phyloP scores from a whole-genome alignment of 2,797 vertebrate species.

The Phoebastria nigripes region DNA sequence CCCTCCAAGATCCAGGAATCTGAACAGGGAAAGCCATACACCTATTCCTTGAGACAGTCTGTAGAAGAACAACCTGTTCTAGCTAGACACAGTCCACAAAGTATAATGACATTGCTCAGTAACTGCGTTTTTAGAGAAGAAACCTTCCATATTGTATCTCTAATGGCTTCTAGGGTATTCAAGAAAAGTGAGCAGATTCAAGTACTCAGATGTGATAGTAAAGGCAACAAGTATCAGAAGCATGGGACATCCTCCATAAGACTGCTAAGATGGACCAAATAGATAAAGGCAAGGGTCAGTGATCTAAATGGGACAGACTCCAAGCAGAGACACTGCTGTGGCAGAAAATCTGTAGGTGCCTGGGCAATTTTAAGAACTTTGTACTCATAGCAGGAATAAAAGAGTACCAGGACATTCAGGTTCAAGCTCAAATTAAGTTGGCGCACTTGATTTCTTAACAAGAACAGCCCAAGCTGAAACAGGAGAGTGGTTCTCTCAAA shows the following conservation, averaged over 20 bases:
- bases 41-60: background rate
- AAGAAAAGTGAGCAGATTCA: background rate
- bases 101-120: background rate
- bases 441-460: background rate
- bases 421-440: background rate
- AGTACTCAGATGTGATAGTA: background rate
- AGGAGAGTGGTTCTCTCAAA: background rate
- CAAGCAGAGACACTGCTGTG: background rate
- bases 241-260: background rate
- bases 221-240: background rate
- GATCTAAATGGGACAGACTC: background rate
- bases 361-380: background rate
- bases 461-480: background rate
- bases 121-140: background rate
- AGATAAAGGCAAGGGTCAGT: background rate
- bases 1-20: background rate
- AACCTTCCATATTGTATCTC: background rate
- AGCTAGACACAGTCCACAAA: background rate
- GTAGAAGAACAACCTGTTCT: background rate
- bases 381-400: background rate
- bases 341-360: background rate
- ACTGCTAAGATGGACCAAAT: background rate
- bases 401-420: background rate
- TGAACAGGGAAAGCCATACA: background rate
- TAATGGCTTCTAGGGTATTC: background rate